Base-by-base conservation (phyloP, 2,113 vertebrate genomes). In the Bagarius yarrelli region DNA sequence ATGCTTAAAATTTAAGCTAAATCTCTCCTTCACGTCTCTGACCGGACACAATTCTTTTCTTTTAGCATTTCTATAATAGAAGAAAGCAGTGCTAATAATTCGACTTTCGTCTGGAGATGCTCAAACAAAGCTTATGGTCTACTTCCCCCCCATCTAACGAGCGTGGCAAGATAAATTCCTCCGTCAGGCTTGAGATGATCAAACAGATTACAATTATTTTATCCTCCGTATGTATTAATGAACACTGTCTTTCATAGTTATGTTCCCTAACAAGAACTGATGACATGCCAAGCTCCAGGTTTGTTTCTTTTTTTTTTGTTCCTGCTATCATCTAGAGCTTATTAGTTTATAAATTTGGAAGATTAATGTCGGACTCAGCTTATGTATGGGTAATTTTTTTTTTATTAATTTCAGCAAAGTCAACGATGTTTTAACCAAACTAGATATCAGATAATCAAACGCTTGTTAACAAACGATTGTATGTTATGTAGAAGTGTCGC, bases 161-260 rank as follows among this genome's bases (percentile, higher is more conserved):
- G 89, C 90, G 90, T 88, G 89, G 76, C 74, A 93, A 94, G 93
- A 94, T 93, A 85, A 93, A 94, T 94, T 91, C 91, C 89, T 90
- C 90, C 92, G 93, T 94, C 93, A 93, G 89, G 83, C 86, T 91
- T 89, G 89, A 92, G 91, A 93, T 93, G 92, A 94, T 94, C 93
- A 93, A 93, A 93, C 93, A 93, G 89, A 93, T 93, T 92, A 93
- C 92, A 93, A 92, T 94, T 94, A 93, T 93, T 93, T 92, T 90
- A 92, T 88, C 91, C 91, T 87, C 88, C 89, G 85, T 92, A 90
- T 92, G 93, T 92, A 93, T 94, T 93, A 94, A 94, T 92, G 93
- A 92, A 91, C 84, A 90, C 92, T 93, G 93, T 94, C 93, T 92
- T 92, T 93, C 91, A 93, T 90, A 88, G 90, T 93, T 93, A 93